A percentile compares a stretch with the other conserved stretches of the same genome.
Conservation (phyloP, 2,888 invertebrate species). For the Cerastis rubricosa region DNA sequence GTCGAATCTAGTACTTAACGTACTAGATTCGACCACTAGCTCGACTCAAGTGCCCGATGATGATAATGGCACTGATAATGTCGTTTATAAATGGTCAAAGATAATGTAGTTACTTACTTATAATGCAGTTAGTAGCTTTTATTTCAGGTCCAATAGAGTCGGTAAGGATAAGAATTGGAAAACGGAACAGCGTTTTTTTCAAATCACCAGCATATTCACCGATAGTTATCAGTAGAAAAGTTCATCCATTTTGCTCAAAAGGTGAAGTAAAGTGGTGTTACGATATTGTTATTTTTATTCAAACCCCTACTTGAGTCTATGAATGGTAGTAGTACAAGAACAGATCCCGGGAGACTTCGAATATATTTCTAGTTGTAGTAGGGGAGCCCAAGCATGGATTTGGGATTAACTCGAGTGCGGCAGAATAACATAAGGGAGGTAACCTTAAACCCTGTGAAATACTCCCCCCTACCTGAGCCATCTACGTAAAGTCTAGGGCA, state of each 20-base stretch:
- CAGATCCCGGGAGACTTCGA: background rate
- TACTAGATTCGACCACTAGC: no score
- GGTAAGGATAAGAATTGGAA: background rate
- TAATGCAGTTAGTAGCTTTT: background rate
- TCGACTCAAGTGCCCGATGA: no score
- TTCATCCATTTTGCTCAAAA: background rate
- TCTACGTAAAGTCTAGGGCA: no score
- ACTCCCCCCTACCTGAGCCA: no score
- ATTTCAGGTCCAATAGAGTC: background rate
- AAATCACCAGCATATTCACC: background rate
- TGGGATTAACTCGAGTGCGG: no score
- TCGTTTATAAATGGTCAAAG: no score
- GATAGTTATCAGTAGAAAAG: background rate
- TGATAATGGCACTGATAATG: background rate
- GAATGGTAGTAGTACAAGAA: background rate
- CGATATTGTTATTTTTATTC: slow-evolving; percentile 5
- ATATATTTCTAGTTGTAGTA: slow-evolving; percentile 10
- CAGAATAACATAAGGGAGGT: no score
- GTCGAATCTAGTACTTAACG: slow-evolving; percentile 38
- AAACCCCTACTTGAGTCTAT: slow-evolving; percentile 2
- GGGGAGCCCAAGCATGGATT: no score
- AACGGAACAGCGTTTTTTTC: background rate
- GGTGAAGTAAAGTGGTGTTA: background rate
- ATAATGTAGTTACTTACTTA: no score
- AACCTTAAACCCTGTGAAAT: no score